These are phyloP conservation scores for Lutjanus erythropterus DNA, from an alignment of 2,113 vertebrate genomes.

Conservation along the genomic window DNA sequence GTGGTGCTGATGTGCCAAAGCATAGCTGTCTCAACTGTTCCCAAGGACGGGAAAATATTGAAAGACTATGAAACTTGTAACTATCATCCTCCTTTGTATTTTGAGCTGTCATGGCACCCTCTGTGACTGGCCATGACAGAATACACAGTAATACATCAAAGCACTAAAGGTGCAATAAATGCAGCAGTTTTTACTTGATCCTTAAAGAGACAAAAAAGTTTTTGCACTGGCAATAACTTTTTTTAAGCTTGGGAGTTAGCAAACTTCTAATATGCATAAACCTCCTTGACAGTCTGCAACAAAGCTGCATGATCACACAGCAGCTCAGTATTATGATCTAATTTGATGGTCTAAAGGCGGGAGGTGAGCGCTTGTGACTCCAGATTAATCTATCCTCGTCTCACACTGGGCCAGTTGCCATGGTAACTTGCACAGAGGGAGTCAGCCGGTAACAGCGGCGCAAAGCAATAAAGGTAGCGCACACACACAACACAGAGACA, in stretches of 20 bases:
- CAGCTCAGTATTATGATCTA: conserved; percentile 32
- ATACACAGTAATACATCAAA: not conserved
- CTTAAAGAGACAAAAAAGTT: not conserved
- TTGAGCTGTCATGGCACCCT: not conserved
- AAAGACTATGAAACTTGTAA: not conserved
- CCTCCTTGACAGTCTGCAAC: not conserved
- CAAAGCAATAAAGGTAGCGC: conserved; percentile 25
- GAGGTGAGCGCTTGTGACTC: conserved; percentile 39
- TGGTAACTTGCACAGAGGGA: conserved; percentile 58
- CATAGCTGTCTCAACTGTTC: not conserved
- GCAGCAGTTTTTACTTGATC: not conserved
- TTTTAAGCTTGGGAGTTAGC: not conserved
- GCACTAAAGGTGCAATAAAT: not conserved
- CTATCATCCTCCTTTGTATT: not conserved
- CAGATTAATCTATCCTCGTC: conserved; percentile 44
- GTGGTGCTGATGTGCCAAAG: not conserved
- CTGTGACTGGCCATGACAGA: not conserved
- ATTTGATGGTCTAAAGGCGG: conserved; percentile 38
- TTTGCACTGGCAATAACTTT: not conserved
- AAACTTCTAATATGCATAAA: not conserved
- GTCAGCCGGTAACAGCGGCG: conserved; percentile 2
- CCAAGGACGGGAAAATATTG: not conserved
- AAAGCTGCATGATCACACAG: not conserved
- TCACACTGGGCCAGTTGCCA: conserved; percentile 65
- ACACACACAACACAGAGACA: not conserved